phyloP scores from a whole-genome alignment of 2,888 invertebrate species.

The Harpagoxenus sublaevis region DNA sequence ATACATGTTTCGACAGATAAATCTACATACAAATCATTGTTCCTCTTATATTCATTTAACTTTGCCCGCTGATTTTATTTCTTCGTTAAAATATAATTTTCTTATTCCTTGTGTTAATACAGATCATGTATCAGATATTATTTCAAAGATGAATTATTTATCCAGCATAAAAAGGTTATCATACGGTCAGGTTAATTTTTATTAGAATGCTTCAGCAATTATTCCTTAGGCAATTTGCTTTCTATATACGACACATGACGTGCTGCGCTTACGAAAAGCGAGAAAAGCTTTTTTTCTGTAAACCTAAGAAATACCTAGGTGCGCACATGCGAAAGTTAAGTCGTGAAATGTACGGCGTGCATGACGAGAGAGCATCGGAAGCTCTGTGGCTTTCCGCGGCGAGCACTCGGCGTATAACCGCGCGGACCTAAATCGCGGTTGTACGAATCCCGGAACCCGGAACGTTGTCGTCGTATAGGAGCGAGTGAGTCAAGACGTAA shows the following conservation, averaged over 20 bases:
- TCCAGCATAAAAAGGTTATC: neutral
- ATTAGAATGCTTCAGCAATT: neutral
- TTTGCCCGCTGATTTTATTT: neutral
- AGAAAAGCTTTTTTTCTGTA: slow-evolving; percentile 4
- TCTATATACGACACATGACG: neutral
- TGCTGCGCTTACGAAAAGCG: neutral
- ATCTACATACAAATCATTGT: neutral
- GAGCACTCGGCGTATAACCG: slow-evolving; percentile 5
- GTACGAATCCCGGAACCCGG: slow-evolving; percentile 4
- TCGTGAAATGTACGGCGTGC: neutral
- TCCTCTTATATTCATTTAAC: neutral
- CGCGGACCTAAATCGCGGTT: slow-evolving; percentile 33
- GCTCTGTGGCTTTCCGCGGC: neutral
- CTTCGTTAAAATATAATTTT: neutral
- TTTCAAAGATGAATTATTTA: slow-evolving; percentile 7
- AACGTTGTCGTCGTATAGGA: neutral
- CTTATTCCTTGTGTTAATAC: neutral
- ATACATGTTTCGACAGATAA: neutral
- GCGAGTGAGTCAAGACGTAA: slow-evolving; percentile 37
- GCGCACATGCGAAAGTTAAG: neutral
- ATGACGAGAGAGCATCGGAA: neutral
- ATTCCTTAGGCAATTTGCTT: neutral
- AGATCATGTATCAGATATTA: neutral
- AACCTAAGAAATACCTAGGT: neutral
- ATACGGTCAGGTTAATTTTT: neutral